These are phyloP conservation scores for Dolichopus griseipennis DNA, from an alignment of 2,888 invertebrate genomes.

Conservation along the genomic window DNA sequence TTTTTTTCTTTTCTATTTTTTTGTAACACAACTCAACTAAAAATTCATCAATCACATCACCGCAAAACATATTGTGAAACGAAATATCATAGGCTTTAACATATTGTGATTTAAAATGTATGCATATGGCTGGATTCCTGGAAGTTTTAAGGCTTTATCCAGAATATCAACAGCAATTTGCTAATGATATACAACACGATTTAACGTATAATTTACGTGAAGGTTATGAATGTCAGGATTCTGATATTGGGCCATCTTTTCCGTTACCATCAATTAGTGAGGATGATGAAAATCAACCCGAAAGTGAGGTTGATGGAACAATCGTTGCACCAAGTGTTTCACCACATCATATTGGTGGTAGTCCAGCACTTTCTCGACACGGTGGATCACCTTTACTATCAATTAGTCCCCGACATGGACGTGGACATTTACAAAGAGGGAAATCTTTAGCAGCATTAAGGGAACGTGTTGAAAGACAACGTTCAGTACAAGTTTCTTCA, in stretches of 20 bases:
- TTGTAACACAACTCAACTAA: neutral
- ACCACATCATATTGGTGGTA: slow-evolving; percentile 49
- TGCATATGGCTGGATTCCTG: slow-evolving; percentile 81
- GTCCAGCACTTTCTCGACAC: slow-evolving; percentile 33
- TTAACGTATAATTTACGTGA: slow-evolving; percentile 89
- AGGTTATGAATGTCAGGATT: slow-evolving; percentile 76
- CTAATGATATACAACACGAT: slow-evolving; percentile 89
- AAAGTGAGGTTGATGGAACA: slow-evolving; percentile 49
- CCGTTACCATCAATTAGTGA: slow-evolving; percentile 90
- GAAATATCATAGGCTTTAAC: slow-evolving; percentile 66
- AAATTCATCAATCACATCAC: neutral
- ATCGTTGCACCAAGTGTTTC: slow-evolving; percentile 45
- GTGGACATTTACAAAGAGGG: slow-evolving; percentile 49
- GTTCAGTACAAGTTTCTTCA: slow-evolving; percentile 50
- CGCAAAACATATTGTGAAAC: neutral
- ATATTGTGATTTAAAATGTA: slow-evolving; percentile 92
- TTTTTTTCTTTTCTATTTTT: too few species aligned
- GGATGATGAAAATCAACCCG: slow-evolving; percentile 84
- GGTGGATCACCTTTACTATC: slow-evolving; percentile 30
- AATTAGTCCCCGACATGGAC: slow-evolving; percentile 47
- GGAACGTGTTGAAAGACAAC: slow-evolving; percentile 59
- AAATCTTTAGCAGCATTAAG: slow-evolving; percentile 48
- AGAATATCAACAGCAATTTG: slow-evolving; percentile 90
- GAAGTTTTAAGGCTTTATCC: slow-evolving; percentile 85
- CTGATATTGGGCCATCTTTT: slow-evolving; percentile 40